Percentiles rank a stretch among this genome's conserved stretches.
phyloP scores from a whole-genome alignment of 37 sponge, comb jelly and placozoan species.

The Aplysina aerophoba region DNA sequence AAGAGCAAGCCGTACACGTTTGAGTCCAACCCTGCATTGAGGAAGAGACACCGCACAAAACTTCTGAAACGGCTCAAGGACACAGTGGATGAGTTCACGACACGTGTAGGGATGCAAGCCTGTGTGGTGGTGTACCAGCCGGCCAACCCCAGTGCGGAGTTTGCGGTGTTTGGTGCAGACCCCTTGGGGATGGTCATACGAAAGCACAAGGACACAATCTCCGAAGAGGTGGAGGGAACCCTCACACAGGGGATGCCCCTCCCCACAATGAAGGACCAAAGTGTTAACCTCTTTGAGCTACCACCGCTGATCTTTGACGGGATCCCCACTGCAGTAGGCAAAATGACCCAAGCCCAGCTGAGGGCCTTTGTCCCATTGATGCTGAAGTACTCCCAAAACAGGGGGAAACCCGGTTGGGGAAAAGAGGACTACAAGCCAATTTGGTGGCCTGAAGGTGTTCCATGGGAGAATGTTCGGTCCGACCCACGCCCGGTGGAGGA shows the following conservation, averaged over 20 bases:
- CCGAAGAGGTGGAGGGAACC: constrained; percentile 51
- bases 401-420: constrained; percentile 95
- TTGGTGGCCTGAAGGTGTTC: constrained; percentile 92
- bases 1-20: constrained; percentile 61
- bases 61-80: constrained; percentile 72
- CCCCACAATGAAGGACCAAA: neutral
- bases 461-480: constrained; percentile 89
- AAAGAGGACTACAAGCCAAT: constrained; percentile 81
- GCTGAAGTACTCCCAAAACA: constrained; percentile 84
- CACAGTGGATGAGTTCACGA: constrained; percentile 79
- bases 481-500: constrained; percentile 76
- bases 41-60: constrained; percentile 85
- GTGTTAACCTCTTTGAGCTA: constrained; percentile 60
- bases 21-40: constrained; percentile 86
- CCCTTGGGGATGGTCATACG: constrained; percentile 61
- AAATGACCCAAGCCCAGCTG: constrained; percentile 95
- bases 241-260: constrained; percentile 55
- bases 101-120: constrained; percentile 89
- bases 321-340: constrained; percentile 91
- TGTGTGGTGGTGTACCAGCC: constrained; percentile 79
- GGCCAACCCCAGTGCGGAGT: constrained; percentile 59
- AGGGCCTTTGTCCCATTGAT: constrained; percentile 87
- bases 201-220: constrained; percentile 65
- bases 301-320: constrained; percentile 91
- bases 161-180: constrained; percentile 85